A percentile compares a stretch with the other conserved stretches of the same genome.
Conservation (phyloP, 2,797 vertebrate genomes). For the Antennarius maculatus region DNA sequence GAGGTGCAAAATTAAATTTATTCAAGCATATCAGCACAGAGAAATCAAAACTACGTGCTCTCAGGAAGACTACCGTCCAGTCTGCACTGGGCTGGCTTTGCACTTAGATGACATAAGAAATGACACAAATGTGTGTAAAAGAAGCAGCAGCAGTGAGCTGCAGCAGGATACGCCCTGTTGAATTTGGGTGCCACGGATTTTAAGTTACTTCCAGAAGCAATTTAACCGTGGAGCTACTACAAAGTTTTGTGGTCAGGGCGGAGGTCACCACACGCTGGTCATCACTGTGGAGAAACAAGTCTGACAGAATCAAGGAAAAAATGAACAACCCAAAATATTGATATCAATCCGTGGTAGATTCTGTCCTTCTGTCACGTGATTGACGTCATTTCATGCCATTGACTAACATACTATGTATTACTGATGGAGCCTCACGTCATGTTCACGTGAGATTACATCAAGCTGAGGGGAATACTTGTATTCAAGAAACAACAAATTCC, state of each 20-base stretch:
- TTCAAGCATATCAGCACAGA: slow-evolving; percentile 9
- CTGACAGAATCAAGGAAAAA: slow-evolving; percentile 17
- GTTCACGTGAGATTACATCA: not conserved
- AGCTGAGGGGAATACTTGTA: too few relatives aligned
- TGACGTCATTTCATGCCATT: not conserved
- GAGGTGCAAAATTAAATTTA: slow-evolving; percentile 23
- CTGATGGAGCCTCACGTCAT: not conserved
- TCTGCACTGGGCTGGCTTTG: slow-evolving; percentile 40
- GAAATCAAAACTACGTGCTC: slow-evolving; percentile 36
- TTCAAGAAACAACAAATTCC: too few relatives aligned
- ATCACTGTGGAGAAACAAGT: slow-evolving; percentile 30
- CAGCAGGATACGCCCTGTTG: slow-evolving; percentile 61
- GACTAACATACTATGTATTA: not conserved
- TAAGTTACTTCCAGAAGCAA: slow-evolving; percentile 60
- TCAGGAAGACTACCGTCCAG: slow-evolving; percentile 23
- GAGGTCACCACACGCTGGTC: slow-evolving; percentile 50
- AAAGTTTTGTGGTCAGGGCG: slow-evolving; percentile 66
- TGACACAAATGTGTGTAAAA: slow-evolving; percentile 11
- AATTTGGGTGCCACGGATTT: slow-evolving; percentile 62
- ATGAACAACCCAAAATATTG: slow-evolving; percentile 6
- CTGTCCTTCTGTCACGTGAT: not conserved
- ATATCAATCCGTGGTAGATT: not conserved
- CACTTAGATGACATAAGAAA: slow-evolving; percentile 22
- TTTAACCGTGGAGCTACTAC: slow-evolving; percentile 48
- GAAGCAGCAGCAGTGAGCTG: slow-evolving; percentile 36